A percentile compares a stretch with the other conserved stretches of the same genome.
Conservation (phyloP, 2,797 vertebrate species). For the Diglossa cyanea region DNA sequence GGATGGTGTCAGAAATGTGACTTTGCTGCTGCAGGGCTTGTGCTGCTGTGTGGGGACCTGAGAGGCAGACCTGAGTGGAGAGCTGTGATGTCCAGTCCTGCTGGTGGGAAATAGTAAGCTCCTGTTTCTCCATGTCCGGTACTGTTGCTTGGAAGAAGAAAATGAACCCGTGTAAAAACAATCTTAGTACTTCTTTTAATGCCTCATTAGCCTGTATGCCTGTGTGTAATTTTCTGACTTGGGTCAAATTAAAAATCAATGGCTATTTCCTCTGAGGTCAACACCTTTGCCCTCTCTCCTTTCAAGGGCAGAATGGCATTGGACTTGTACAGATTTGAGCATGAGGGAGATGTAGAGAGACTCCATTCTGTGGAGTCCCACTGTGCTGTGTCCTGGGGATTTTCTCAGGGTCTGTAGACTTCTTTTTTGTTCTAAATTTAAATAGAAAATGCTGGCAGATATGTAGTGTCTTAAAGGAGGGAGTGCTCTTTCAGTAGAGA, state of each 20-base stretch:
- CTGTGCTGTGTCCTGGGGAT: not conserved
- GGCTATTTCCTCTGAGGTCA: not conserved
- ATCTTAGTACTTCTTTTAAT: not conserved
- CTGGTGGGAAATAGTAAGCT: not conserved
- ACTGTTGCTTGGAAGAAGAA: accelerated
- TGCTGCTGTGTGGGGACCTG: not conserved
- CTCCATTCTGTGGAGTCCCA: accelerated
- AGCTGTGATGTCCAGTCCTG: not conserved
- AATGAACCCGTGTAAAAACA: not conserved
- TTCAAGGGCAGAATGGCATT: not conserved
- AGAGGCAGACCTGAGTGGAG: not conserved
- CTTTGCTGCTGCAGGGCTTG: not conserved
- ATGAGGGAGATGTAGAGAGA: not conserved
- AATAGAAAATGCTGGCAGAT: not conserved
- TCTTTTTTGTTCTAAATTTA: not conserved
- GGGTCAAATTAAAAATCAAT: not conserved
- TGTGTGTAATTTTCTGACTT: not conserved
- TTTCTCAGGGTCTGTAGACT: not conserved
- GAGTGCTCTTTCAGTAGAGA: not conserved
- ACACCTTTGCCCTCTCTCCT: not conserved
- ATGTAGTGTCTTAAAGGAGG: not conserved
- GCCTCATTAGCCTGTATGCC: not conserved
- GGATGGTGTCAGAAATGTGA: not conserved
- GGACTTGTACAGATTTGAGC: not conserved
- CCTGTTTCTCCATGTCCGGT: not conserved